Evolutionary conservation across 2,888 invertebrate species (phyloP), one percentile per base, ranked within the genome.

Genomic region (Drosophila atripex): DNA sequence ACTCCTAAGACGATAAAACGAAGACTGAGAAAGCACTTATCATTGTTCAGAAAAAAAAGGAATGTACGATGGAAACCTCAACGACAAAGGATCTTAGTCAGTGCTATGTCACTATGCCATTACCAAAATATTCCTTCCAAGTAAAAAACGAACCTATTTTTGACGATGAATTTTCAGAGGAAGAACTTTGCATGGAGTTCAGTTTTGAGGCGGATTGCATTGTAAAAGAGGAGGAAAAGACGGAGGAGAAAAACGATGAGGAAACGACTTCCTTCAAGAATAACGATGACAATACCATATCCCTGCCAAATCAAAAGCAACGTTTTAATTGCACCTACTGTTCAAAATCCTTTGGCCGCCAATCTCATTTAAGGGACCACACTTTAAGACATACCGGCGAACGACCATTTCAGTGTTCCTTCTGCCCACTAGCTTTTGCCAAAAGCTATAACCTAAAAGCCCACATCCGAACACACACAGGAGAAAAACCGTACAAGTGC

Each of bases 81-180:
- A 6, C 35, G 2, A 6, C 14, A n/a, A 14, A n/a, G 35, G 7
- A 35, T 35, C n/a, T n/a, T 6, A n/a, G n/a, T n/a, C 35, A n/a
- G n/a, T 35, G 6, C n/a, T 2, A n/a, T 14, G 7, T n/a, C n/a
- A n/a, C n/a, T n/a, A n/a, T 2, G n/a, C 14, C 35, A 2, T 2
- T 35, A 7, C 7, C n/a, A 14, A n/a, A 35, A 12, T 32, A 32
- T 35, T n/a, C n/a, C 2, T 35, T 35, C 6, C 39, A 18, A 18
- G 39, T 41, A 9, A 41, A 41, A 18, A 41, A 41, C 39, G 39
- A 41, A 16, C 39, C 39, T 3, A 41, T 39, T 23, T 23, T 23
- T 18, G 39, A 41, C 3, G 39, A 41, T 4, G 39, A 39, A 8
- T 39, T 39, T 8, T 3, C 16, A 3, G 39, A 41, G 18, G 18